Conservation (phyloP, 2,113 vertebrate genomes). For the Osmerus mordax region DNA sequence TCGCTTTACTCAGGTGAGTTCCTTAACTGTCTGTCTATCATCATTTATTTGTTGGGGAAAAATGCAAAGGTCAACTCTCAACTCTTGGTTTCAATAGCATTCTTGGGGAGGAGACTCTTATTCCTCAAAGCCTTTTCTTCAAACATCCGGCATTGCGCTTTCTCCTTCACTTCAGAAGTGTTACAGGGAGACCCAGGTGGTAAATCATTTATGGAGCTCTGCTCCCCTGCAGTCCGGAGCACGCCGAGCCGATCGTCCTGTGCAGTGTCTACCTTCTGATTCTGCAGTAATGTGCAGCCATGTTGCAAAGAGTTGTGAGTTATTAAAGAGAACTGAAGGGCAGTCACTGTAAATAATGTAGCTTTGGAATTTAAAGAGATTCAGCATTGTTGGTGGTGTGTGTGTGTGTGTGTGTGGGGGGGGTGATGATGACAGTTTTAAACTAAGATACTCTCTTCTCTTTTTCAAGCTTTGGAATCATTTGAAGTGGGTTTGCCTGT, state of each 20-base stretch:
- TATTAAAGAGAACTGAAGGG: conserved; percentile 21
- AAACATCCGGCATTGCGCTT: conserved; percentile 9
- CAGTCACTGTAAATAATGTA: conserved; percentile 30
- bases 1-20: too few species aligned
- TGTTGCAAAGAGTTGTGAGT: conserved; percentile 16
- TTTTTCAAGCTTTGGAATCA: background rate
- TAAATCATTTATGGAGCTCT: conserved; percentile 35
- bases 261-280: conserved; percentile 25
- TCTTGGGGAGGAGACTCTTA: conserved; percentile 12
- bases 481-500: background rate
- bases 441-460: conserved; percentile 5
- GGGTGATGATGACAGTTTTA: conserved; percentile 31
- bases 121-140: conserved; percentile 12
- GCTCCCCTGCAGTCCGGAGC: conserved; percentile 14
- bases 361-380: conserved; percentile 28
- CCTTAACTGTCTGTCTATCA: too few species aligned
- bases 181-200: conserved; percentile 29
- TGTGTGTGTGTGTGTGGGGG: background rate
- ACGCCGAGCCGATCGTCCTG: background rate
- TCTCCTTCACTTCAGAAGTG: conserved; percentile 11
- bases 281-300: conserved; percentile 21
- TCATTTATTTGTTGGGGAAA: too few species aligned
- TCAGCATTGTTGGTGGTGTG: conserved; percentile 7
- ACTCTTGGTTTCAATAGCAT: background rate
- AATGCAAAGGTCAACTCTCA: background rate